These are phyloP conservation scores for Clarias magur DNA, from an alignment of 2,113 vertebrate genomes.

Conservation along the genomic window DNA sequence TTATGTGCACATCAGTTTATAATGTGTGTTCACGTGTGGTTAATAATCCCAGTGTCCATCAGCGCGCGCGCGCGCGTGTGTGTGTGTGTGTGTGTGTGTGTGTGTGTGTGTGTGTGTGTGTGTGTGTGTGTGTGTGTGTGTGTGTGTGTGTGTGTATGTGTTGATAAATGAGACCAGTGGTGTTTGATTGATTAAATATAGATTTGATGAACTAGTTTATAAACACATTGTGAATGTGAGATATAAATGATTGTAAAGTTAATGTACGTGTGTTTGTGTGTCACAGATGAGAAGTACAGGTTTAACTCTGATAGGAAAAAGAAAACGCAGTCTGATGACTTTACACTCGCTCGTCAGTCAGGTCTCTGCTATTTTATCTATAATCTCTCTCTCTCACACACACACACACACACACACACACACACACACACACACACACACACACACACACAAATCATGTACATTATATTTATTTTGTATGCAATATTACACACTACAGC, in stretches of 20 bases:
- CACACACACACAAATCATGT: no score
- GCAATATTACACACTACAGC: not conserved
- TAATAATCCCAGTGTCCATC: no score
- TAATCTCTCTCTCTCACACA: not conserved
- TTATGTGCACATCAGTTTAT: no score
- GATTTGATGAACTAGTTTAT: not conserved
- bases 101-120: no score
- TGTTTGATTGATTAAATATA: not conserved
- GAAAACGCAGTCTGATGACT: conserved; percentile 76
- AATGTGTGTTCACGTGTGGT: no score
- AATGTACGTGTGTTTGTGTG: not conserved
- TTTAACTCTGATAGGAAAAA: conserved; percentile 82
- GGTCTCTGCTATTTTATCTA: conserved; percentile 67
- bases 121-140: not conserved
- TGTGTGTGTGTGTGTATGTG: not conserved
- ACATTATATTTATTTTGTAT: not conserved
- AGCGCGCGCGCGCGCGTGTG: no score
- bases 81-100: no score
- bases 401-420: not conserved
- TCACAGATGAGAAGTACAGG: conserved; percentile 73
- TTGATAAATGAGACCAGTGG: not conserved
- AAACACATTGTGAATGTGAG: not conserved
- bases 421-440: no score
- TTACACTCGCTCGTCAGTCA: conserved; percentile 64
- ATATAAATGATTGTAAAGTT: not conserved